Conservation (phyloP, 2,113 vertebrate species). For the Gymnocephalus cernua region DNA sequence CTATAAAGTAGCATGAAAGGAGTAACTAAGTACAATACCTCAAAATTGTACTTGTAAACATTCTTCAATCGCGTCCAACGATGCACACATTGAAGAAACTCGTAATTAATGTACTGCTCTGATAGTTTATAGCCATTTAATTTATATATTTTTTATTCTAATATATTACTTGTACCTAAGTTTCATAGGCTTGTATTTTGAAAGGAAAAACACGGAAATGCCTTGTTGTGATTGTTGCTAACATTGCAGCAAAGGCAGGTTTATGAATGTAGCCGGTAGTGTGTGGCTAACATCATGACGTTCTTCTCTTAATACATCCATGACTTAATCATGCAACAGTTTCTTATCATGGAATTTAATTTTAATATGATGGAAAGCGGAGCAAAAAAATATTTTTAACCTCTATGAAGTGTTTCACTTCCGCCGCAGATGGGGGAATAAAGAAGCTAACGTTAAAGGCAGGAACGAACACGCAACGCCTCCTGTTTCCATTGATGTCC, state of each 20-base stretch:
- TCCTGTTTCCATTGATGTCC: conserved; percentile 3
- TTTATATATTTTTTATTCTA: not conserved
- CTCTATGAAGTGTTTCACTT: conserved; percentile 5
- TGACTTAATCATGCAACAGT: not conserved
- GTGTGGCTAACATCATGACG: not conserved
- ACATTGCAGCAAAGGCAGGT: not conserved
- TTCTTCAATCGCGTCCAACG: not conserved
- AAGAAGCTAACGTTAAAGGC: not conserved
- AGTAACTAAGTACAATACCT: not conserved
- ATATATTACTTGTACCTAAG: too few species aligned
- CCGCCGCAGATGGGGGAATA: not conserved
- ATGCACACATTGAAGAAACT: not conserved
- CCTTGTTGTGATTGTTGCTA: not conserved
- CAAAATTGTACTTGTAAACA: not conserved
- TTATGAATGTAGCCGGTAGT: not conserved
- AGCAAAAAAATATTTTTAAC: not conserved
- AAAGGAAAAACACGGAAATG: conserved; percentile 34
- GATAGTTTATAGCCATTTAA: not conserved
- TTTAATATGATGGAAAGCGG: too few species aligned
- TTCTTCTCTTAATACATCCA: not conserved
- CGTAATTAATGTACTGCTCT: not conserved
- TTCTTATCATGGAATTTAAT: accelerated
- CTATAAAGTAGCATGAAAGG: not conserved
- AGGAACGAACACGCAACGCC: not conserved
- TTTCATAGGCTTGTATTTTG: conserved; percentile 44